These are phyloP conservation scores for Pherbina coryleti DNA, from an alignment of 2,888 invertebrate species.

Conservation along the genomic window DNA sequence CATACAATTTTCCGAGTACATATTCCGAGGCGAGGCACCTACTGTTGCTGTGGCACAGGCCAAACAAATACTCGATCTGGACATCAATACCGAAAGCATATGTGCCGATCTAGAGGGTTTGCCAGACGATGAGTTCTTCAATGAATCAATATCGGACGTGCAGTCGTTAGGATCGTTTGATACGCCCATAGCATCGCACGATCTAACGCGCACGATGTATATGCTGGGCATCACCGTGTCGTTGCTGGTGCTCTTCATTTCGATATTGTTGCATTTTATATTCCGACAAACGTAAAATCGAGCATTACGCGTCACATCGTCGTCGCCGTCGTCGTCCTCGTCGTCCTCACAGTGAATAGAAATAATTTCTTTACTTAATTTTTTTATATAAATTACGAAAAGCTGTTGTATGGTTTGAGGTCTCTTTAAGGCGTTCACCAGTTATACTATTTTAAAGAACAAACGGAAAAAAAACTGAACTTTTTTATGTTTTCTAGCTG, in stretches of 20 bases:
- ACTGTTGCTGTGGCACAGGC: constrained; percentile 85
- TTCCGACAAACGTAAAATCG: constrained; percentile 46
- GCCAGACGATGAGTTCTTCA: constrained; percentile 76
- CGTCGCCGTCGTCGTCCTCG: background rate
- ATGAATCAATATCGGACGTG: constrained; percentile 51
- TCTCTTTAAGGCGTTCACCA: too few relatives aligned
- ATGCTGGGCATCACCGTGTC: constrained; percentile 74
- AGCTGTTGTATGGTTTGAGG: too few relatives aligned
- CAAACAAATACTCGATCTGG: constrained; percentile 84
- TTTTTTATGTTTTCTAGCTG: too few relatives aligned
- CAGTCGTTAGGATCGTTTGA: constrained; percentile 31
- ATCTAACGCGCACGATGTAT: constrained; percentile 73
- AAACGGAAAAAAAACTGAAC: too few relatives aligned
- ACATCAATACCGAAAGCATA: constrained; percentile 78
- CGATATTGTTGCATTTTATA: constrained; percentile 74
- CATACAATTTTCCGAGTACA: constrained; percentile 87
- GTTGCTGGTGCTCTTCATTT: constrained; percentile 73
- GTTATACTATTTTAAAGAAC: too few relatives aligned
- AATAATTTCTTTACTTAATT: background rate
- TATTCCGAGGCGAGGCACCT: constrained; percentile 91
- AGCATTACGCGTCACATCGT: background rate
- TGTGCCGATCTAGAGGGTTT: constrained; percentile 82
- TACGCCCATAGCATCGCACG: constrained; percentile 40
- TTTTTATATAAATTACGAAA: background rate
- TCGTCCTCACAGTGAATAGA: background rate